A percentile compares a stretch with the other conserved stretches of the same genome.
Evolutionary conservation across 2,113 vertebrate species (phyloP).

Genomic region (Cyprinodon tularosa): DNA sequence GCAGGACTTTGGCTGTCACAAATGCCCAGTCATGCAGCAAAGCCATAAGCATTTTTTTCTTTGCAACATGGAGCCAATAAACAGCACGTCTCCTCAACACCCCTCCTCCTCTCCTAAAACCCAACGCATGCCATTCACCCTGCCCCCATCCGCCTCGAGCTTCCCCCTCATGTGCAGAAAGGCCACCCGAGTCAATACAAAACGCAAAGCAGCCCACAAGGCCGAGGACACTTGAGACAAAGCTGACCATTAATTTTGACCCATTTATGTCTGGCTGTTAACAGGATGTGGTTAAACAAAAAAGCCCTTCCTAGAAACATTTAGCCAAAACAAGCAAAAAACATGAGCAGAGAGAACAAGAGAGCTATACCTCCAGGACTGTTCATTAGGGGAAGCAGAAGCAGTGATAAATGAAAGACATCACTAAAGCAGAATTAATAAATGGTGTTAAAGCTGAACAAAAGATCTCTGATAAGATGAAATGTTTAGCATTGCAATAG

Average conservation of each 20-base stretch:
- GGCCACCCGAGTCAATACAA: slow-evolving; percentile 70
- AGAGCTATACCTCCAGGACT: slow-evolving; percentile 20
- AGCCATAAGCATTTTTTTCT: slow-evolving; percentile 73
- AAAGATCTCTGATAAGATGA: slow-evolving; percentile 32
- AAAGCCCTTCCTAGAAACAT: slow-evolving; percentile 57
- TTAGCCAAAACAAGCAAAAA: slow-evolving; percentile 56
- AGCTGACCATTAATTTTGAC: slow-evolving; percentile 76
- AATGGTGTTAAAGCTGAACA: slow-evolving; percentile 27
- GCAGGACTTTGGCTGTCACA: slow-evolving; percentile 77
- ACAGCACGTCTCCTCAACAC: slow-evolving; percentile 50
- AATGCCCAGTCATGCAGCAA: slow-evolving; percentile 83
- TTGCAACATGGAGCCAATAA: slow-evolving; percentile 70
- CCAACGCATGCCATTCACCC: slow-evolving; percentile 71
- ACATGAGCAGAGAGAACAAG: slow-evolving; percentile 26
- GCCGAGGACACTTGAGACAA: slow-evolving; percentile 60
- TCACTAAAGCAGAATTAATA: slow-evolving; percentile 17
- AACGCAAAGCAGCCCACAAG: slow-evolving; percentile 58
- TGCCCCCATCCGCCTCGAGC: slow-evolving; percentile 73
- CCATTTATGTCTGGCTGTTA: slow-evolving; percentile 69
- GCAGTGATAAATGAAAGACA: slow-evolving; percentile 52
- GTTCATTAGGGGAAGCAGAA: slow-evolving; percentile 43
- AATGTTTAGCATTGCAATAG: slow-evolving; percentile 59
- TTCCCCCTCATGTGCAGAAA: slow-evolving; percentile 61
- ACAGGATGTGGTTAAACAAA: slow-evolving; percentile 41
- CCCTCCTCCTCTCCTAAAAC: slow-evolving; percentile 71